Percentiles rank a stretch among this genome's conserved stretches.
These are phyloP conservation scores for Drosophila anomalipes DNA, from an alignment of 2,888 invertebrate species.

Conservation along the genomic window DNA sequence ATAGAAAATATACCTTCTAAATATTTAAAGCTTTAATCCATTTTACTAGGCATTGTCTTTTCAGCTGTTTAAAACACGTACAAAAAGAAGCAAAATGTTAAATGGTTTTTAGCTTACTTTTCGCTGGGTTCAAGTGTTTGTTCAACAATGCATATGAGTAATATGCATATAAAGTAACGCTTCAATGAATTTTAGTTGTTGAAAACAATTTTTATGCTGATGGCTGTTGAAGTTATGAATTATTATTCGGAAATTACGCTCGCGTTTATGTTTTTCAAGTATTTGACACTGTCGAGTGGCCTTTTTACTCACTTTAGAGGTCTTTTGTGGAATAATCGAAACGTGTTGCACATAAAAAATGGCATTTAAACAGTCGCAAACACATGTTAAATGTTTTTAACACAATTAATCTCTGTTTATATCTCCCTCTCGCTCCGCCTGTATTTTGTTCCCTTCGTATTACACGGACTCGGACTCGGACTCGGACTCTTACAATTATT, in stretches of 20 bases:
- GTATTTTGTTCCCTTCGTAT: neutral
- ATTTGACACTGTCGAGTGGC: slow-evolving; percentile 53
- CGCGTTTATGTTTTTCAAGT: slow-evolving; percentile 47
- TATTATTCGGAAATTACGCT: slow-evolving; percentile 59
- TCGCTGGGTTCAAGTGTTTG: slow-evolving; percentile 38
- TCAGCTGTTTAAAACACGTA: neutral
- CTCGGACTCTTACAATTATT: slow-evolving; percentile 34
- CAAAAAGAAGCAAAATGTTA: neutral
- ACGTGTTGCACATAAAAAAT: slow-evolving; percentile 30
- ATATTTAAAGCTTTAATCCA: neutral
- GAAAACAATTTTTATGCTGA: slow-evolving; percentile 49
- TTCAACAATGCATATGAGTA: slow-evolving; percentile 65
- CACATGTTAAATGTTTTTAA: slow-evolving; percentile 40
- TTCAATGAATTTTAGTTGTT: slow-evolving; percentile 62
- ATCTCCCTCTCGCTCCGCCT: neutral
- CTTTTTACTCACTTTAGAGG: slow-evolving; percentile 48
- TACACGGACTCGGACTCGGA: slow-evolving; percentile 2
- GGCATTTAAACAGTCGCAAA: slow-evolving; percentile 31
- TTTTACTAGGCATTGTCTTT: neutral
- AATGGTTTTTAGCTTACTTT: slow-evolving; percentile 8
- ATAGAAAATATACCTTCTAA: neutral
- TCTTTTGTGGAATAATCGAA: slow-evolving; percentile 51
- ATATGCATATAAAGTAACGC: slow-evolving; percentile 52
- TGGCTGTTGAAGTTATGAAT: slow-evolving; percentile 38
- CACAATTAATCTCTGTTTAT: slow-evolving; percentile 2